Conservation (phyloP, 2,888 invertebrate species). For the Apamea monoglypha region DNA sequence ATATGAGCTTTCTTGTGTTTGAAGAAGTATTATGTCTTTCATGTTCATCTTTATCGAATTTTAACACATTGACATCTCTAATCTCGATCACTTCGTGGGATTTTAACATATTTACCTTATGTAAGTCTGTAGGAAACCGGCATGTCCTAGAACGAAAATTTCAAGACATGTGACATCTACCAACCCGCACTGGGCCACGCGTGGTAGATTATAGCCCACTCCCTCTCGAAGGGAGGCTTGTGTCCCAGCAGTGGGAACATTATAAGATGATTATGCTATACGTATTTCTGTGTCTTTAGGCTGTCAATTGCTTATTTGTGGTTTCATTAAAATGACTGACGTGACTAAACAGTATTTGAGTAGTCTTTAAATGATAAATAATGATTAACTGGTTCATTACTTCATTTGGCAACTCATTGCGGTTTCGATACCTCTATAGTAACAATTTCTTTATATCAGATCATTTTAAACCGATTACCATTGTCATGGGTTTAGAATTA, state of each 20-base stretch:
- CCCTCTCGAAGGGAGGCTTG: background rate
- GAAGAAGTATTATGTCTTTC: background rate
- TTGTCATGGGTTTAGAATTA: background rate
- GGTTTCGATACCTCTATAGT: background rate
- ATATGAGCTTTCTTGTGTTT: conserved; percentile 39
- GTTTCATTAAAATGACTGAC: background rate
- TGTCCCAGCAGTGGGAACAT: background rate
- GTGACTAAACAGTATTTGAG: background rate
- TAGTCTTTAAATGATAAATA: background rate
- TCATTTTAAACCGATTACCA: background rate
- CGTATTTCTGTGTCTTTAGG: background rate
- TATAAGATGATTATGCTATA: background rate
- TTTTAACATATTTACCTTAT: background rate
- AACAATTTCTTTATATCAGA: too few relatives aligned
- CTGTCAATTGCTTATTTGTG: background rate
- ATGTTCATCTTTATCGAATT: background rate
- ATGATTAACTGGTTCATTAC: background rate
- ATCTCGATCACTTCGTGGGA: background rate
- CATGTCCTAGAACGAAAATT: background rate
- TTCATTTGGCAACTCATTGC: background rate
- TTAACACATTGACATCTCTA: background rate
- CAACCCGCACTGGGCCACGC: background rate
- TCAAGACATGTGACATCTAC: background rate
- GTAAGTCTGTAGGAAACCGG: background rate
- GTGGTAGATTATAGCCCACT: background rate